A percentile compares a stretch with the other conserved stretches of the same genome.
Evolutionary conservation across 2,888 invertebrate genomes (phyloP).

Genomic region (Leucoma salicis): DNA sequence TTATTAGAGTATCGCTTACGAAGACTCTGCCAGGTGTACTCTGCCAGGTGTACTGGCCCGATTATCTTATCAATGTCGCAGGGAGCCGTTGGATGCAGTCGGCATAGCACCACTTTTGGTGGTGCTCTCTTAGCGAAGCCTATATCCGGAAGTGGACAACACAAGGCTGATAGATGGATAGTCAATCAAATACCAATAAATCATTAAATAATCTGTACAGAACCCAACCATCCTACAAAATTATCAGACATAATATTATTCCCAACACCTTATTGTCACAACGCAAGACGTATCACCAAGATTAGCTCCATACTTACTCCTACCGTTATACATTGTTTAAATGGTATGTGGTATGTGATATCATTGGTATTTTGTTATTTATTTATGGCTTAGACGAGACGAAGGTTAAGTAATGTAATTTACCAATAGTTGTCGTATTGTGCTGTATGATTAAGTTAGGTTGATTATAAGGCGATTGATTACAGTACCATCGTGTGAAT

Average conservation of each 20-base stretch:
- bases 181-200: no score
- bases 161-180: no score
- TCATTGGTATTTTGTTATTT: conserved; percentile 1
- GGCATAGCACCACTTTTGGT: no score
- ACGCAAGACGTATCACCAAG: conserved; percentile 15
- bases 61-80: no score
- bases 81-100: no score
- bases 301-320: conserved; percentile 10
- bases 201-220: conserved; percentile 1
- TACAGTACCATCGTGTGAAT: background rate
- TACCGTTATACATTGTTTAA: conserved; percentile 7
- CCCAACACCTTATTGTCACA: conserved; percentile 12
- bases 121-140: no score
- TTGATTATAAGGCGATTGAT: background rate
- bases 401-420: conserved; percentile 4
- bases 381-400: conserved; percentile 3
- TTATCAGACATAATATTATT: conserved; percentile 5
- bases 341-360: conserved; percentile 2
- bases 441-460: background rate
- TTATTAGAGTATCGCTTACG: no score
- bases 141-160: no score
- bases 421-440: conserved; percentile 1
- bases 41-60: no score
- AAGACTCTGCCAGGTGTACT: no score
- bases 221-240: conserved; percentile 3